Percentiles rank a stretch among this genome's conserved stretches.
Evolutionary conservation across 2,113 vertebrate genomes (phyloP).

Genomic region (Myotis lucifugus): DNA sequence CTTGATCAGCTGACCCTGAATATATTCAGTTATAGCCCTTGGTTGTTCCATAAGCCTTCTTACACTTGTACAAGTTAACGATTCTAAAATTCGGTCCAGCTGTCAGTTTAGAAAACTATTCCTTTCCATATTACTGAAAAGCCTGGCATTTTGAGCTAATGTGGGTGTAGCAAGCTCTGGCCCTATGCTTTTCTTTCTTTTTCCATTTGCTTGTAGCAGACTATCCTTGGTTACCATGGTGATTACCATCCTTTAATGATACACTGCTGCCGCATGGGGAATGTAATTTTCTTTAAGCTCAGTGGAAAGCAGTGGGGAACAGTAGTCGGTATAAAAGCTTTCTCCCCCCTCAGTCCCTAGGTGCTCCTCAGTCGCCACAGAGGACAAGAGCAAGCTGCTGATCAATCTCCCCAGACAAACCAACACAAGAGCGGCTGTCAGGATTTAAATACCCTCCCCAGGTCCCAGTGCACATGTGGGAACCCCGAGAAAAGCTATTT

Average conservation of each 20-base stretch:
- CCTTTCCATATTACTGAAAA: conserved; percentile 44
- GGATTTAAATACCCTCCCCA: neutral
- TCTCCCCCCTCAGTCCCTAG: neutral
- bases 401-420: neutral
- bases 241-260: conserved; percentile 59
- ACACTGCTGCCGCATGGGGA: neutral
- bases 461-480: neutral
- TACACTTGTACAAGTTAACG: neutral
- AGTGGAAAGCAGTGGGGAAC: neutral
- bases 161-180: conserved; percentile 33
- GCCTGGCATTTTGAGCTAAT: conserved; percentile 33
- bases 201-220: conserved; percentile 55
- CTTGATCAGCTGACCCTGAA: neutral
- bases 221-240: conserved; percentile 61
- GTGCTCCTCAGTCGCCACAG: neutral
- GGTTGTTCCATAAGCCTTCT: neutral
- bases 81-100: conserved; percentile 17
- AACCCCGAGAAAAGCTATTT: conserved; percentile 51
- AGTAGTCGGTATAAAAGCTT: neutral
- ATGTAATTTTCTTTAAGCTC: conserved; percentile 62
- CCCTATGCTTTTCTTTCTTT: conserved; percentile 49
- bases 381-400: conserved; percentile 2
- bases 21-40: neutral
- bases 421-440: neutral
- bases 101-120: conserved; percentile 41